phyloP scores from a whole-genome alignment of 2,888 invertebrate genomes.

The Congeria kusceri region DNA sequence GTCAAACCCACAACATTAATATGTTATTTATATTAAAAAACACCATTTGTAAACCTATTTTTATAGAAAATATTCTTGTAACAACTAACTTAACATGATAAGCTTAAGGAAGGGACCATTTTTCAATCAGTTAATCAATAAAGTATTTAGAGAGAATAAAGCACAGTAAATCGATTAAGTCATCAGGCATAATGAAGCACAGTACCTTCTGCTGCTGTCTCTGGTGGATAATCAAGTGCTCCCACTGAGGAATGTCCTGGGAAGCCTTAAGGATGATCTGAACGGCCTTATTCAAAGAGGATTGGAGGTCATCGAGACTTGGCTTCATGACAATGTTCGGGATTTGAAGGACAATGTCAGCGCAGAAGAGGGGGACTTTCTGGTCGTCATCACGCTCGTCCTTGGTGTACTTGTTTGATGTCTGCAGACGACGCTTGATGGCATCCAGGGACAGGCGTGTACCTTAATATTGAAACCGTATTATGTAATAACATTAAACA shows the following conservation, averaged over 20 bases:
- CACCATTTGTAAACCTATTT: no score
- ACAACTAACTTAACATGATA: no score
- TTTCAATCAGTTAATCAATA: no score
- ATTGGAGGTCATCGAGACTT: conserved; percentile 95
- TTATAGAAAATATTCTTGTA: no score
- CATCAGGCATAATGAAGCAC: no score
- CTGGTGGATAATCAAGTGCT: conserved; percentile 88
- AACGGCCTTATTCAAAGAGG: conserved; percentile 92
- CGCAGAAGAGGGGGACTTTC: conserved; percentile 89
- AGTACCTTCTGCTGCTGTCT: conserved; percentile 82
- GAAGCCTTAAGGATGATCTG: conserved; percentile 94
- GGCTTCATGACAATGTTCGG: conserved; percentile 95
- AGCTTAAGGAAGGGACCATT: no score
- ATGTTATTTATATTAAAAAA: no score
- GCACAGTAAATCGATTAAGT: no score
- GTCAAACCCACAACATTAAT: no score
- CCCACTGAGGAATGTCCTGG: conserved; percentile 97
- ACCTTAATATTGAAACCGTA: conserved; percentile 68
- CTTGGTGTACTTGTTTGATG: conserved; percentile 81
- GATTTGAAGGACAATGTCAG: conserved; percentile 93
- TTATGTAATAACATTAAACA: not conserved
- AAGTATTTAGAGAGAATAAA: no score
- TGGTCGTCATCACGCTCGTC: conserved; percentile 77
- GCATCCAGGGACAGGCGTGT: conserved; percentile 84
- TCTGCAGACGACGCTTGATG: conserved; percentile 85